Percentiles rank a stretch among this genome's conserved stretches.
phyloP scores from a whole-genome alignment of 2,888 invertebrate species.

The Pemphredon lugubris region DNA sequence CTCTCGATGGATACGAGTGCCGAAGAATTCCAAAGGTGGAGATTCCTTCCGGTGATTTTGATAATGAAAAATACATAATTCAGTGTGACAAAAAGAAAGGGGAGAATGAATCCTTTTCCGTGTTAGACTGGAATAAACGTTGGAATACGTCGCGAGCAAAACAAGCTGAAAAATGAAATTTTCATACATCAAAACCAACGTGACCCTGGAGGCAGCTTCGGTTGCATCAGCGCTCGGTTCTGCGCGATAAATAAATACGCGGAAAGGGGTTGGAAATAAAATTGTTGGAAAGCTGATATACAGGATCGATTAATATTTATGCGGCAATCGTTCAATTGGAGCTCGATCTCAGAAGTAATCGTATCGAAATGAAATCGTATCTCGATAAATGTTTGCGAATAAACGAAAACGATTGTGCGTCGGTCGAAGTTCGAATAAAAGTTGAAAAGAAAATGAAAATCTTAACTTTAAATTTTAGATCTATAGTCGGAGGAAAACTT shows the following conservation, averaged over 20 bases:
- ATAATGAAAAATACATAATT: conserved; percentile 4
- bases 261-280: too few species aligned
- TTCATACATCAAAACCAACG: conserved; percentile 2
- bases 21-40: neutral
- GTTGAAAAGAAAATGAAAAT: too few species aligned
- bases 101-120: neutral
- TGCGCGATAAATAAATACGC: neutral
- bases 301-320: conserved; percentile 26
- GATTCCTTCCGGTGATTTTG: neutral
- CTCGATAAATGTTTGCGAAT: conserved; percentile 18
- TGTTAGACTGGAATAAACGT: neutral
- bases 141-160: neutral
- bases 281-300: neutral
- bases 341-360: conserved; percentile 8
- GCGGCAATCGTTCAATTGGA: conserved; percentile 6
- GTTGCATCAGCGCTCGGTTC: neutral
- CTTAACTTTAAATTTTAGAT: too few species aligned
- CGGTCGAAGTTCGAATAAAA: too few species aligned
- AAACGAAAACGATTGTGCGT: neutral
- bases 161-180: conserved; percentile 15
- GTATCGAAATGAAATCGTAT: neutral
- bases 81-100: neutral
- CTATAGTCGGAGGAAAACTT: too few species aligned
- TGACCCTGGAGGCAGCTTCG: neutral
- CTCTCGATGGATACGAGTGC: too few species aligned